Conservation (phyloP, 2,888 invertebrate species). For the Cosmia pyralina region DNA sequence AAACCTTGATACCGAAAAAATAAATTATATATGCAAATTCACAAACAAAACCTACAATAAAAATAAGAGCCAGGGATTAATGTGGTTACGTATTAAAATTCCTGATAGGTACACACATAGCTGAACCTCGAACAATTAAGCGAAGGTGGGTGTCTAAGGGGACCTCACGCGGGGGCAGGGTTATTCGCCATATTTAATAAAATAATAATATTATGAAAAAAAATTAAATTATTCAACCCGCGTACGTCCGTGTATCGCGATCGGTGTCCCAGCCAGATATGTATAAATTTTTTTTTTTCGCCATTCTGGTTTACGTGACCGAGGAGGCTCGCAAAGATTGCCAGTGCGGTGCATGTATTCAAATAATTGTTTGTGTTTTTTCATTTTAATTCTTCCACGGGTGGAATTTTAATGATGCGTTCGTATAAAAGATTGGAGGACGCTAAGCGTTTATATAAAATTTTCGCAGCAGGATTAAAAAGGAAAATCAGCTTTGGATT, state of each 20-base stretch:
- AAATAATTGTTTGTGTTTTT: constrained; percentile 83
- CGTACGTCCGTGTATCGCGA: constrained; percentile 87
- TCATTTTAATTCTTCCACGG: constrained; percentile 72
- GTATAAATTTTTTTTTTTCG: constrained; percentile 77
- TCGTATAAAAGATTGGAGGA: constrained; percentile 71
- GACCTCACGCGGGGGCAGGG: constrained; percentile 65
- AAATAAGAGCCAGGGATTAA: constrained; percentile 82
- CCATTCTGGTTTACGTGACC: constrained; percentile 86
- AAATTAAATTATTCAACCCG: constrained; percentile 86
- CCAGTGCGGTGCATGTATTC: constrained; percentile 78
- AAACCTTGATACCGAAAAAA: constrained; percentile 70
- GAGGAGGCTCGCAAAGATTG: constrained; percentile 83
- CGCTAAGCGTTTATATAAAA: constrained; percentile 61
- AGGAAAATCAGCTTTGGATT: constrained; percentile 64
- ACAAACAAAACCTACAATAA: constrained; percentile 80
- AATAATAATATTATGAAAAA: constrained; percentile 82
- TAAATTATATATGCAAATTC: constrained; percentile 80
- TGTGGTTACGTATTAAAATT: constrained; percentile 83
- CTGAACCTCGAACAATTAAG: constrained; percentile 78
- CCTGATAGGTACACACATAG: constrained; percentile 79
- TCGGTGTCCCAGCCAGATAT: constrained; percentile 86
- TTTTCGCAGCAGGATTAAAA: constrained; percentile 60
- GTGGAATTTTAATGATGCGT: constrained; percentile 77
- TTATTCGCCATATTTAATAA: constrained; percentile 85
- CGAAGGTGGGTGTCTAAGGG: constrained; percentile 78